Conservation (phyloP, 2,113 vertebrate species). For the Emberiza fucata region DNA sequence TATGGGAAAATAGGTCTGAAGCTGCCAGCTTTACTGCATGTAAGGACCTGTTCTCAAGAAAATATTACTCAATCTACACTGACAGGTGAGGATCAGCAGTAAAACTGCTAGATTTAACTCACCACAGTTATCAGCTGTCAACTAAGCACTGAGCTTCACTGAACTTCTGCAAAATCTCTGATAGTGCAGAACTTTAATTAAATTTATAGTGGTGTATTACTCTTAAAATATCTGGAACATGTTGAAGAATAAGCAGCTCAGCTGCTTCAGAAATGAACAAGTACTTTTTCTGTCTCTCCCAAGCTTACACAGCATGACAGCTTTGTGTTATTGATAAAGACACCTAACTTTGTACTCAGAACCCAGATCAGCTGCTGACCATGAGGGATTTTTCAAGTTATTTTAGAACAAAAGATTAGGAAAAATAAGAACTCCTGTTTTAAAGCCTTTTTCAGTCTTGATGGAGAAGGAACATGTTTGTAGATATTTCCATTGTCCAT, state of each 20-base stretch:
- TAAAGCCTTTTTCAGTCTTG: neutral
- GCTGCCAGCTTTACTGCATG: neutral
- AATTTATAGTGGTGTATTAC: neutral
- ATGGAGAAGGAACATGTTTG: neutral
- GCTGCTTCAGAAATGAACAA: neutral
- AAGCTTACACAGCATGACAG: neutral
- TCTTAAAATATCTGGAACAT: neutral
- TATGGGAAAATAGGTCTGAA: neutral
- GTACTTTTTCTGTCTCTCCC: neutral
- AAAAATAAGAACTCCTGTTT: neutral
- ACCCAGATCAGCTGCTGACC: neutral
- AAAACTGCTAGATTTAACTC: neutral
- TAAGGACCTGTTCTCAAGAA: neutral
- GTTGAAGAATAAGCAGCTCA: neutral
- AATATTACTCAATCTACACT: neutral
- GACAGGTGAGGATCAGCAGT: neutral
- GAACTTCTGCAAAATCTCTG: neutral
- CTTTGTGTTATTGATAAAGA: neutral
- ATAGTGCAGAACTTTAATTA: neutral
- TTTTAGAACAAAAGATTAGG: neutral
- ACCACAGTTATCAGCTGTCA: neutral
- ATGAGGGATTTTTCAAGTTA: neutral
- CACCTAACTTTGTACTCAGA: neutral
- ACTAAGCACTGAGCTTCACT: neutral
- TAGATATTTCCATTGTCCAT: neutral